Base-by-base conservation (phyloP, 2,888 invertebrate species). In the Synergus japonicus region DNA sequence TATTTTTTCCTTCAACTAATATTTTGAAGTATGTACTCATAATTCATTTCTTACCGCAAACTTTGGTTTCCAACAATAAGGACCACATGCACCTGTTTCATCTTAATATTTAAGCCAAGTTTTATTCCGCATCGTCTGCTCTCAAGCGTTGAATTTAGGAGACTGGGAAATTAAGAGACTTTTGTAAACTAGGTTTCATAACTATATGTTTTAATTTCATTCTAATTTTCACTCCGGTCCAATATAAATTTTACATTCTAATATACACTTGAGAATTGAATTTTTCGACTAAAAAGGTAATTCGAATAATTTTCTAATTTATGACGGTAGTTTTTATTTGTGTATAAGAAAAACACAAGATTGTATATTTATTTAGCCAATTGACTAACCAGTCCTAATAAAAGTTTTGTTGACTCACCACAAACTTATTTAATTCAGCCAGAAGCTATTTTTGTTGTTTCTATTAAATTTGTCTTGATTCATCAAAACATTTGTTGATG, bases 21-120 rank as follows among this genome's bases (percentile, higher is more conserved):
- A 29, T 37, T 22, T 0, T 2, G 1, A 60, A 60, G 5, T 18
- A 60, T 22, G 5, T 18, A 60, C 18, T 65, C 43, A 65, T 65
- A 41, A 65, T 65, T 65, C 43, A 41, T 65, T 43, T n/a, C 65
- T 65, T 43, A n/a, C 18, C 65, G 9, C n/a, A 65, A 65, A 65
- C 43, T 65, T 65, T 8, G 41, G 65, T 65, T 65, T 15, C 65
- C 3, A 43, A 65, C 65, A 65, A 65, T 65, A 65, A 65, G 41
- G 41, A 43, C 65, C 9, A 12, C 60, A 37, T 43, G 65, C 65
- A 65, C 43, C 65, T 65, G 65, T 65, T 65, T 65, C 41, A 65
- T 41, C 64, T 64, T 64, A 64, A 64, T 65, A 65, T 65, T 65
- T 65, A 43, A 65, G 65, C 65, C 65, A 65, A 37, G 43, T 65